A percentile compares a stretch with the other conserved stretches of the same genome.
These are phyloP conservation scores for Donacobius atricapilla DNA, from an alignment of 2,113 vertebrate species.

Conservation along the genomic window DNA sequence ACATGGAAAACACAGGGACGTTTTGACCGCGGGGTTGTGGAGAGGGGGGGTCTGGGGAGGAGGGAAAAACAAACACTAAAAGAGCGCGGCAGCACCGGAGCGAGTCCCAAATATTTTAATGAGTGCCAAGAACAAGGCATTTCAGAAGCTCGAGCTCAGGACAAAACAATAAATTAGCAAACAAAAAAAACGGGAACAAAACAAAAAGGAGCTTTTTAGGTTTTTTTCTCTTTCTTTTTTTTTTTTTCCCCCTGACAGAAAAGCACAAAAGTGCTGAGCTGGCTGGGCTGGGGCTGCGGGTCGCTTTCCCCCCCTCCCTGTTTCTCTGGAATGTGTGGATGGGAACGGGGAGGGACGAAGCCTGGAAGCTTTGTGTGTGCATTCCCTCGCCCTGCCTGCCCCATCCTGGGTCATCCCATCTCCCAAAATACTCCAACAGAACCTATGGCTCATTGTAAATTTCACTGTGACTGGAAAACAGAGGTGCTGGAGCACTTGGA, in stretches of 20 bases:
- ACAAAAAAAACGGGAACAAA: slow-evolving; percentile 25
- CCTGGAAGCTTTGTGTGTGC: neutral
- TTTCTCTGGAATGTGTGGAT: neutral
- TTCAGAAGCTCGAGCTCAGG: neutral
- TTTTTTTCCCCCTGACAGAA: neutral
- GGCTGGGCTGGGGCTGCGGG: neutral
- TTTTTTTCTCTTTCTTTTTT: too few relatives aligned
- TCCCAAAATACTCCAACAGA: neutral
- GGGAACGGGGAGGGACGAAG: neutral
- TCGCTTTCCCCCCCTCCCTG: neutral
- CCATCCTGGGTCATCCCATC: neutral
- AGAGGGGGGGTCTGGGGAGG: neutral
- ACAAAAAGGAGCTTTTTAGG: neutral
- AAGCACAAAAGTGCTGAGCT: slow-evolving; percentile 17
- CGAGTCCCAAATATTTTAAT: slow-evolving; percentile 62
- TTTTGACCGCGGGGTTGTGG: slow-evolving; percentile 63
- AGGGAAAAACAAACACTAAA: slow-evolving; percentile 45
- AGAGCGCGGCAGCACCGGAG: neutral
- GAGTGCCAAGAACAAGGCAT: slow-evolving; percentile 40
- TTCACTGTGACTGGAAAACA: neutral
- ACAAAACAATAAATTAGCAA: slow-evolving; percentile 65
- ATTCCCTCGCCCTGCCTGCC: neutral
- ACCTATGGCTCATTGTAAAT: neutral
- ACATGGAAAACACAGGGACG: slow-evolving; percentile 34
- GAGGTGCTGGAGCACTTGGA: neutral